These are phyloP conservation scores for Enteromius radiatus DNA, from an alignment of 2,797 vertebrate genomes.

Conservation along the genomic window DNA sequence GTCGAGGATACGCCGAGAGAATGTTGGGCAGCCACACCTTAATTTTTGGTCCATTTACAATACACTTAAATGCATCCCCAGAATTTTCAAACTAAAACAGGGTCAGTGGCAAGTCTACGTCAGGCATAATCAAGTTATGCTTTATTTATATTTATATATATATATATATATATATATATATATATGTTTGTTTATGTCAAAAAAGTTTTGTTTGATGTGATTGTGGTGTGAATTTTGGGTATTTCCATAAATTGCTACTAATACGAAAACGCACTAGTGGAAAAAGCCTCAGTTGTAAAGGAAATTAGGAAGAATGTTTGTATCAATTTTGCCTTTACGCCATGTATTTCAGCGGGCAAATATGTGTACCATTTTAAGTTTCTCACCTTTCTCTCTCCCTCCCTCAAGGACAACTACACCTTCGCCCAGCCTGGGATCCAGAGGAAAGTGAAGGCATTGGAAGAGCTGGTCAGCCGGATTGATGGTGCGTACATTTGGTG, in stretches of 20 bases:
- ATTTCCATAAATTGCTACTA: no score
- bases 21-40: not conserved
- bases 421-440: slow-evolving; percentile 98
- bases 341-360: not conserved
- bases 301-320: not conserved
- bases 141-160: no score
- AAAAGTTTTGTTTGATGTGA: no score
- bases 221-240: no score
- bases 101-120: not conserved
- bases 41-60: not conserved
- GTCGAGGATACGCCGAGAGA: not conserved
- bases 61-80: not conserved
- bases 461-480: slow-evolving; percentile 94
- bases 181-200: no score
- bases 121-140: not conserved
- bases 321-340: not conserved
- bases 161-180: no score
- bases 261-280: not conserved
- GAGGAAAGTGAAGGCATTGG: slow-evolving; percentile 92
- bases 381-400: slow-evolving; percentile 42
- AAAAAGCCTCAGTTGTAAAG: not conserved
- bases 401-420: slow-evolving; percentile 88
- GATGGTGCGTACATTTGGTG: slow-evolving; percentile 84
- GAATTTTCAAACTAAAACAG: not conserved
- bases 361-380: not conserved